Evolutionary conservation across 1,140 invertebrate genomes (phyloP), one percentile per base, ranked within the genome.

Genomic region (Drosophila guanche): DNA sequence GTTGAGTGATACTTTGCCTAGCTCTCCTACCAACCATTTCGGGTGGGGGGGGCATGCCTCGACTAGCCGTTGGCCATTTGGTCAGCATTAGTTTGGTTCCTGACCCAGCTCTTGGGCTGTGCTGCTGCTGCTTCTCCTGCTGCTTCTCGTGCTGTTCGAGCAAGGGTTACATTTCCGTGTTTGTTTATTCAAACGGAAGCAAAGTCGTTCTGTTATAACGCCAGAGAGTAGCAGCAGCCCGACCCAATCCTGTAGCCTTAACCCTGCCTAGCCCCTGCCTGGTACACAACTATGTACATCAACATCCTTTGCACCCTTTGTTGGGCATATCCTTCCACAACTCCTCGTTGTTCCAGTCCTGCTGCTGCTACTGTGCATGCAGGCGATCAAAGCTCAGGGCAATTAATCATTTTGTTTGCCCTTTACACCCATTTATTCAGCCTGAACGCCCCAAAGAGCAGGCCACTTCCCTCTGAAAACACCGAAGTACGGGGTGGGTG

Each of bases 361-460:
- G 5, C 33, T 83, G 73, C 50, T 83, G 53, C 41, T 72, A 59
- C 75, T 88, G 66, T 83, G 67, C 78, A 88, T 88, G 75, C 89
- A 85, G 78, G 84, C 89, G 84, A 90, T 90, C 89, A 90, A 90
- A 90, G 83, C 84, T 89, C 89, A 86, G 58, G 73, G 84, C 85
- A 90, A 90, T 90, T 90, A 90, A 90, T 90, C 89, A 90, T 90
- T 90, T 90, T 90, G 80, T 86, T 88, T 90, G 80, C 84, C 83
- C 79, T 90, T 90, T 88, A 88, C 83, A 83, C 83, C 81, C 83
- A 88, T 88, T 88, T 88, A 88, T 88, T 88, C 83, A 86, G 84
- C 83, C 83, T 88, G 83, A 89, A 89, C 83, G 75, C 84, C 83
- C 84, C 83, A 88, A 73, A 69, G 76, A 72, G 79, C 75, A 63